These are phyloP conservation scores for Drosophila melanogaster DNA, from an alignment of 1,140 invertebrate species.

Conservation along the genomic window Release_6_plus_ISO1_MT NT_033779.5:20612001-20612500, in stretches of 20 bases:
- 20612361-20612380: conserved; percentile 37
- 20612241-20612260: conserved; percentile 49
- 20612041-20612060: conserved; percentile 82
- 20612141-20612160: neutral
- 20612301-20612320: conserved; percentile 40
- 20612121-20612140: too few relatives aligned
- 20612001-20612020: conserved; percentile 19
- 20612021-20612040: conserved; percentile 56
- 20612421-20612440: conserved; percentile 21
- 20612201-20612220: conserved; percentile 72
- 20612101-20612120: too few relatives aligned
- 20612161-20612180: conserved; percentile 5
- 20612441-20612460: neutral
- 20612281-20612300: conserved; percentile 39
- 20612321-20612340: conserved; percentile 55
- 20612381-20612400: conserved; percentile 57
- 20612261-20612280: conserved; percentile 78
- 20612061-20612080: conserved; percentile 79
- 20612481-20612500: too few relatives aligned
- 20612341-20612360: conserved; percentile 10
- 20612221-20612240: conserved; percentile 20
- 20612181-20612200: conserved; percentile 68
- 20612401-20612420: conserved; percentile 68
- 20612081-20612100: conserved; percentile 31
- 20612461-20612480: neutral